Conservation (phyloP, 2,797 vertebrate genomes). For the Scomberomorus guttatus region DNA sequence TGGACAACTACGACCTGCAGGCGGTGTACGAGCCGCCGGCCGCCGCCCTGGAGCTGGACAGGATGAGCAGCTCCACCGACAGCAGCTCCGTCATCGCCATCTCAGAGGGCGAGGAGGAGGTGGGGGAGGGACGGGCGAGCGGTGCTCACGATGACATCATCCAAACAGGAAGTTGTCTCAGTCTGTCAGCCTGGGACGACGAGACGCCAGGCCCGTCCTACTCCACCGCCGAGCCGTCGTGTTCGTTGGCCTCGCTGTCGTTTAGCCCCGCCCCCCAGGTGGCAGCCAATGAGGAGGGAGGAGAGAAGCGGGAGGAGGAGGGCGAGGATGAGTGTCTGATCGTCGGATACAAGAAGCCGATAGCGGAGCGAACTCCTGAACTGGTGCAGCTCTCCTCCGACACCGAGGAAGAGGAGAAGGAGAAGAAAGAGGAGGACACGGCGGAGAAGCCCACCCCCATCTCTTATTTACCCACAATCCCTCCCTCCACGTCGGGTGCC, state of each 20-base stretch:
- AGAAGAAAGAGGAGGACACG: slow-evolving; percentile 68
- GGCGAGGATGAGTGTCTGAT: slow-evolving; percentile 90
- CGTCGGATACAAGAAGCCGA: slow-evolving; percentile 92
- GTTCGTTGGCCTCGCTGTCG: slow-evolving; percentile 69
- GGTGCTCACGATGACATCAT: slow-evolving; percentile 41
- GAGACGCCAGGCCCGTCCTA: slow-evolving; percentile 95
- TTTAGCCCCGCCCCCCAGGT: slow-evolving; percentile 69
- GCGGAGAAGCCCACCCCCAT: slow-evolving; percentile 59
- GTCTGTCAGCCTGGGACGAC: slow-evolving; percentile 90
- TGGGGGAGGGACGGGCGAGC: slow-evolving; percentile 53
- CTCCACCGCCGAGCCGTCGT: slow-evolving; percentile 85
- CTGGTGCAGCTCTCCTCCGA: slow-evolving; percentile 94
- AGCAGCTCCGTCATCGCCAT: slow-evolving; percentile 92
- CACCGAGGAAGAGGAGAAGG: slow-evolving; percentile 86
- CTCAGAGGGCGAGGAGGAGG: slow-evolving; percentile 87
- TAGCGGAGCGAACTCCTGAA: slow-evolving; percentile 94
- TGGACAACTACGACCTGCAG: slow-evolving; percentile 91
- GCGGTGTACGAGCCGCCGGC: slow-evolving; percentile 91
- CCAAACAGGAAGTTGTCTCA: slow-evolving; percentile 65
- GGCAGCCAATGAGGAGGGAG: slow-evolving; percentile 34
- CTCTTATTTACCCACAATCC: slow-evolving; percentile 59
- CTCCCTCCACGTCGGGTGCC: slow-evolving; percentile 62
- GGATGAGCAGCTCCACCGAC: slow-evolving; percentile 78
- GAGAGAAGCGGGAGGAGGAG: slow-evolving; percentile 55
- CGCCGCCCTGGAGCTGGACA: slow-evolving; percentile 81